Conservation (phyloP, 2,888 invertebrate species). For the Orthosia cruda region DNA sequence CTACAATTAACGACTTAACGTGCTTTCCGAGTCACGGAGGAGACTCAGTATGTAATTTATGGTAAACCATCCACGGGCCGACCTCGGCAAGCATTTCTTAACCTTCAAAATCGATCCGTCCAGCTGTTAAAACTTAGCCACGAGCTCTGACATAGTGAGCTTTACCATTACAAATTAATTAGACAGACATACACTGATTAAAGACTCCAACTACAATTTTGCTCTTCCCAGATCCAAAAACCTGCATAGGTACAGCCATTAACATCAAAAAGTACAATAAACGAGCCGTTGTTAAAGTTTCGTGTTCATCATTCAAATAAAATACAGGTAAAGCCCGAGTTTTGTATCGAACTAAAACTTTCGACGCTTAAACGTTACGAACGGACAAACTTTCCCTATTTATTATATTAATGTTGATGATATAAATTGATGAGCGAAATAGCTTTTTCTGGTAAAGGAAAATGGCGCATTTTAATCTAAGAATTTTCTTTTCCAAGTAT, state of each 20-base stretch:
- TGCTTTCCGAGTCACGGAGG: no score
- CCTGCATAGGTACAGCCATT: constrained; percentile 1
- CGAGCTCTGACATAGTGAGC: no score
- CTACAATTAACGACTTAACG: no score
- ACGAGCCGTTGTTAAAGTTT: constrained; percentile 39
- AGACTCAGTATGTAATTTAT: no score
- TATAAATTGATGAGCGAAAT: constrained; percentile 56
- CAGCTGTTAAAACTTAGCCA: no score
- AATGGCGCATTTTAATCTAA: constrained; percentile 29
- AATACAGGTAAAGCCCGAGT: constrained; percentile 37
- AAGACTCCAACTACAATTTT: neutral
- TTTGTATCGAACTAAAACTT: constrained; percentile 61
- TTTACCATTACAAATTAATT: no score
- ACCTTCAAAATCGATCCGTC: no score
- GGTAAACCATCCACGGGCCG: no score
- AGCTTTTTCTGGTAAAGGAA: constrained; percentile 44
- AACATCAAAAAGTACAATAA: constrained; percentile 38
- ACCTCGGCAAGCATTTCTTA: no score
- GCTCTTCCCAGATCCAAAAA: neutral
- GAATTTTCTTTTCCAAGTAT: constrained; percentile 37
- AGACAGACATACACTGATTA: neutral
- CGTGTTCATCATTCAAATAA: constrained; percentile 60
- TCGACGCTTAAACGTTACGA: constrained; percentile 50
- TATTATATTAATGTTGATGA: constrained; percentile 64
- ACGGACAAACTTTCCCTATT: constrained; percentile 59